phyloP scores from a whole-genome alignment of 2,888 invertebrate genomes.

The Apamea monoglypha region DNA sequence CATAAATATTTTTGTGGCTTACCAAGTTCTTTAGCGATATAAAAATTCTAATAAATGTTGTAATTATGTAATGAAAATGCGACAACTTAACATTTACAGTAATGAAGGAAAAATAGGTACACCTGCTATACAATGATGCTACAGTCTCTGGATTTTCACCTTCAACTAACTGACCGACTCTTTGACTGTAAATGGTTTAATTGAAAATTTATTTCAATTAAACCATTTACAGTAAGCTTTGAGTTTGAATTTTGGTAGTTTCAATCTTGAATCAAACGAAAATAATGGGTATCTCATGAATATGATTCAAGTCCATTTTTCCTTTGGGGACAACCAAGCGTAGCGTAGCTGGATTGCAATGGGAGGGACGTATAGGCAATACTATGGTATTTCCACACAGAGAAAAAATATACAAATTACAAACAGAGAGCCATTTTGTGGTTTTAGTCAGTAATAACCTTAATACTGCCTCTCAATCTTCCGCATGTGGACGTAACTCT shows the following conservation, averaged over 20 bases:
- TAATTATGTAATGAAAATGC: background rate
- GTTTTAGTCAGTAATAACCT: background rate
- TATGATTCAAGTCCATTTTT: background rate
- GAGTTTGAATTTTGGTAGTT: background rate
- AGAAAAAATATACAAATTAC: no score
- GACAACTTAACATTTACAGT: background rate
- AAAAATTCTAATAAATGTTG: background rate
- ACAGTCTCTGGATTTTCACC: background rate
- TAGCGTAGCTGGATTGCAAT: background rate
- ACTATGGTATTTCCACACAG: background rate
- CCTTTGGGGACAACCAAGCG: background rate
- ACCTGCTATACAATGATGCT: background rate
- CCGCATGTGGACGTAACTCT: background rate
- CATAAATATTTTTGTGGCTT: slow-evolving; percentile 41
- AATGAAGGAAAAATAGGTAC: background rate
- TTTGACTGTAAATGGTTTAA: no score
- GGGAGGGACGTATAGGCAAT: background rate
- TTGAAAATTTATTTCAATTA: no score
- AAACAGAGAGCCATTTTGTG: background rate
- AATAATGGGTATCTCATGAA: background rate
- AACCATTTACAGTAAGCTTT: no score
- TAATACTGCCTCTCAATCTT: background rate
- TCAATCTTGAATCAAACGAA: background rate
- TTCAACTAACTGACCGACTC: background rate
- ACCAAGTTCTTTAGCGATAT: slow-evolving; percentile 4